These are phyloP conservation scores for Sussaba pulchella DNA, from an alignment of 2,888 invertebrate genomes.

Conservation along the genomic window DNA sequence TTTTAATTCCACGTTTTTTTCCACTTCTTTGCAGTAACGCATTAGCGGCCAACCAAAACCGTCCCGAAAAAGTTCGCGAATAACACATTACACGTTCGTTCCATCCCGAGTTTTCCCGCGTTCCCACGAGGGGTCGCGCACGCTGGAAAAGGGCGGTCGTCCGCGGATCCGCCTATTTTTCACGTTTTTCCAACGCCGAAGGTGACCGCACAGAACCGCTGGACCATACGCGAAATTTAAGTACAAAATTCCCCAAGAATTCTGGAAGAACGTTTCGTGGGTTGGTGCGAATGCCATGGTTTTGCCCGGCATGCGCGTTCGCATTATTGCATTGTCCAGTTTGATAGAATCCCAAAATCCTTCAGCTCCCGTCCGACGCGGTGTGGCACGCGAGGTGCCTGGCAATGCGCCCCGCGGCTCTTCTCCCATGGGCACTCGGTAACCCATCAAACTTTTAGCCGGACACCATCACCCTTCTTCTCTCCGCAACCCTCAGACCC, in stretches of 20 bases:
- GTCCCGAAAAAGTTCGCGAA: not conserved
- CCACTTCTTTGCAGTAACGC: not conserved
- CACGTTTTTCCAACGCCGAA: conserved; percentile 66
- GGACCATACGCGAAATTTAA: not conserved
- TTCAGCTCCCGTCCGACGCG: conserved; percentile 76
- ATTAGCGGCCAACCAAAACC: not conserved
- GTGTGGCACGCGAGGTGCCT: conserved; percentile 80
- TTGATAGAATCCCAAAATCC: conserved; percentile 84
- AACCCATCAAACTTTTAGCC: conserved; percentile 84
- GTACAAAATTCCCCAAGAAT: conserved; percentile 51
- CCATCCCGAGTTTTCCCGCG: conserved; percentile 31
- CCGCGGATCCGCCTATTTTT: conserved; percentile 74
- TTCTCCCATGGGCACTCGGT: conserved; percentile 79
- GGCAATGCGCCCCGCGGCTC: conserved; percentile 80
- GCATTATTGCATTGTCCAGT: conserved; percentile 84
- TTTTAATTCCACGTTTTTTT: conserved; percentile 3
- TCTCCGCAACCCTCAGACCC: conserved; percentile 49
- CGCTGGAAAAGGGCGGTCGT: not conserved
- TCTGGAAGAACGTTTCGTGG: conserved; percentile 26
- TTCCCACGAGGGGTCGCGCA: conserved; percentile 34
- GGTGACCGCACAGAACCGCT: too few relatives aligned
- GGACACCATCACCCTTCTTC: conserved; percentile 77
- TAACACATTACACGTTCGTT: conserved; percentile 47
- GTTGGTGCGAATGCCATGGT: conserved; percentile 24
- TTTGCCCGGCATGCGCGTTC: conserved; percentile 67